Base-by-base conservation (phyloP, 1,140 invertebrate species). In the Drosophila bipectinata region DNA sequence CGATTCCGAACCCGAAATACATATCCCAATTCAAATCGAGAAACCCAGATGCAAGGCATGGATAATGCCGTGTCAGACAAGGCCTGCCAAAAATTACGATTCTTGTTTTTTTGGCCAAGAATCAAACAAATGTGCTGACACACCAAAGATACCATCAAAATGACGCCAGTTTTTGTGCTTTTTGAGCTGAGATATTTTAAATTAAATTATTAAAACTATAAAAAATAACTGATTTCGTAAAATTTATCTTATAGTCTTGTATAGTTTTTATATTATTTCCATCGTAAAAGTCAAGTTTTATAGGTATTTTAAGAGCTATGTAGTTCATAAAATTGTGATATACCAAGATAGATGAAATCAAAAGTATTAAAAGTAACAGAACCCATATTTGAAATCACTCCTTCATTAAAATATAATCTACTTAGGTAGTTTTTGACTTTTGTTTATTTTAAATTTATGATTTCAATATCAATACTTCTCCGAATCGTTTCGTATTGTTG, bases 101-200 rank as follows among this genome's bases (percentile, higher is more conserved):
- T 47, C 48, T 49, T 18, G 14, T 44, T 44, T 44, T 18, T 28
- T 18, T 4, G 34, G 34, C 32, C 44, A 39, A 49, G 67, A 69
- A 71, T 48, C 64, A 57, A 57, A 69, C 32, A 57, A 69, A 57
- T 49, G 10, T 71, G 64, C 67, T 71, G 67, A 71, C 67, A 71
- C 63, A 69, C 10, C 7, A 37, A 4, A 37, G 59, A 64, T 67
- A 62, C 61, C 59, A 67, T 67, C 45, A 51, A 49, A 51, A 15
- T 10, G 32, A 63, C 21, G 34, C 18, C 26, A 44, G 21, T 14
- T 26, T 24, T 6, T 21, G 41, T 15, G 18, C 12, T 48, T 39
- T 41, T 49, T 14, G 14, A 55, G 8, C 28, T n/a, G 0, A 4
- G 3, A 24, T 28, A 14, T 49, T 28, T 4, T 3, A 18, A 47